Conservation (phyloP, 2,888 invertebrate species). For the Desoria tigrina region DNA sequence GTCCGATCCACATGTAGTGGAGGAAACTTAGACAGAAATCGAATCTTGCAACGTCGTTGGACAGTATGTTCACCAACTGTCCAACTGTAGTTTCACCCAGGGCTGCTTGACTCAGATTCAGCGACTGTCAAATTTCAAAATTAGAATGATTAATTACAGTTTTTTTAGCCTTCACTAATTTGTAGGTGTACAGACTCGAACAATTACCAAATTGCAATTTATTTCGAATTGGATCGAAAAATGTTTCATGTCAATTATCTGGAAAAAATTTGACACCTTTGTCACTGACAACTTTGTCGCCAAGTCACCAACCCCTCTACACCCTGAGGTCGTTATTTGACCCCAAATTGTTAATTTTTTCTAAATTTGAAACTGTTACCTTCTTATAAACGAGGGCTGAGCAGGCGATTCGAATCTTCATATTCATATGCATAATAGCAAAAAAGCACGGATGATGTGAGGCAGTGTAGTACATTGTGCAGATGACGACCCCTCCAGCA, state of each 20-base stretch:
- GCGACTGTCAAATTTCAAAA: slow-evolving; percentile 61
- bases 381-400: slow-evolving; percentile 21
- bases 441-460: slow-evolving; percentile 27
- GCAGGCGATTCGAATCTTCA: slow-evolving; percentile 23
- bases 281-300: no score
- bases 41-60: slow-evolving; percentile 60
- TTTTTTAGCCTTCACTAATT: not conserved
- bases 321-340: not conserved
- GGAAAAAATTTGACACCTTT: no score
- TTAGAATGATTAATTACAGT: not conserved
- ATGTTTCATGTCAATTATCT: no score
- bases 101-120: slow-evolving; percentile 76
- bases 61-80: slow-evolving; percentile 88
- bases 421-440: slow-evolving; percentile 14
- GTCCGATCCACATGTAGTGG: slow-evolving; percentile 63
- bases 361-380: slow-evolving; percentile 5
- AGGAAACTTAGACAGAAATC: slow-evolving; percentile 31
- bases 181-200: no score
- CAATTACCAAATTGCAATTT: no score
- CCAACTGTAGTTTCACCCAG: slow-evolving; percentile 84
- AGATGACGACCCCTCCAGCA: slow-evolving; percentile 14
- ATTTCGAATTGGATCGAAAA: no score
- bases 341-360: no score
- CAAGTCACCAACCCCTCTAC: not conserved
- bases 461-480: slow-evolving; percentile 11